Base-by-base conservation (phyloP, 2,797 vertebrate genomes). In the Anabacerthia variegaticeps region DNA sequence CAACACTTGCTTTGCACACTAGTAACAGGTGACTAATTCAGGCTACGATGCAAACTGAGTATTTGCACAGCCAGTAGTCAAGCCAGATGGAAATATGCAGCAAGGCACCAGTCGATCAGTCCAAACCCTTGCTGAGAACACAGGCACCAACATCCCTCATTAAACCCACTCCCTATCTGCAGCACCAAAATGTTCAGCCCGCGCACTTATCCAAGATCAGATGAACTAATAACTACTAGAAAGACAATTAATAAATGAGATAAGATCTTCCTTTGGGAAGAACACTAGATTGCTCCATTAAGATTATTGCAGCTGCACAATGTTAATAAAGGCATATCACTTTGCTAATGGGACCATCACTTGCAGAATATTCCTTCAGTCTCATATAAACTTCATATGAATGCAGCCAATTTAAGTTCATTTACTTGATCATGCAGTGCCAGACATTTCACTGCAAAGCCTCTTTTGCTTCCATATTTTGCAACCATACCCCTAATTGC, bases 201-300 rank as follows among this genome's bases (percentile, higher is more conserved):
- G 1, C 17, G 43, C 83, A 79, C 41, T 80, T 79, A 89, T 8
- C n/a, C 32, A 84, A 95, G 65, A 94, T 92, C 92, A 96, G 89
- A 95, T 94, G 96, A 96, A 92, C 85, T 91, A 88, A 24, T 92
- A 94, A 89, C 81, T 82, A 71, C 92, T n/a, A 90, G 89, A 69
- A 97, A 92, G 85, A 89, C 87, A 95, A 92, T 93, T 95, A 97
- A 97, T 97, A 97, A 94, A 93, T 85, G 93, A 96, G 89, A 83
- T 93, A 96, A 96, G 76, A 89, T 95, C 94, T 95, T 93, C 85
- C 87, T 96, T 93, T 96, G 83, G 96, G 93, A 97, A 86, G 77
- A 94, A 93, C 86, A 84, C 34, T 74, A 77, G 93, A 93, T 93
- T 93, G 88, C 93, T 95, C 71, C 93, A 95, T 96, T 97, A 95